These are phyloP conservation scores for Laterallus jamaicensis DNA, from an alignment of 2,113 vertebrate genomes.

Conservation along the genomic window DNA sequence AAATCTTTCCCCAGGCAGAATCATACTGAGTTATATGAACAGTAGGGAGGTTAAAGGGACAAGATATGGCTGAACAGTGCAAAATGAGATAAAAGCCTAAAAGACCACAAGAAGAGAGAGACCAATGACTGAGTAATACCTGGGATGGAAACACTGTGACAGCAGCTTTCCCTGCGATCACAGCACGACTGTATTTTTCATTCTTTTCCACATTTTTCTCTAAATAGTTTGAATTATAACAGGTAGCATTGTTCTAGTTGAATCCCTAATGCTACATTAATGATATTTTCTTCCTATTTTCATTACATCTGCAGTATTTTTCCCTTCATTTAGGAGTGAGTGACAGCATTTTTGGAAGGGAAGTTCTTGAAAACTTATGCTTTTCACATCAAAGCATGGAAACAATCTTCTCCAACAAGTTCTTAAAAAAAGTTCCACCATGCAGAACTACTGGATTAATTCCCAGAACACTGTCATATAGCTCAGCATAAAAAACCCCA, in stretches of 20 bases:
- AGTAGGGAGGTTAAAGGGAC: slow-evolving; percentile 58
- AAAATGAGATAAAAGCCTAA: slow-evolving; percentile 55
- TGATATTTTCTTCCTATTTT: slow-evolving; percentile 28
- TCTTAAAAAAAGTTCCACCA: not conserved
- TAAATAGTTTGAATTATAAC: slow-evolving; percentile 44
- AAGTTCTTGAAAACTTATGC: slow-evolving; percentile 19
- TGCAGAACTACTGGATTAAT: not conserved
- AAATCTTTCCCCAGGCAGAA: slow-evolving; percentile 75
- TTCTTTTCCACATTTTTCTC: slow-evolving; percentile 34
- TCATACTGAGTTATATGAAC: slow-evolving; percentile 61
- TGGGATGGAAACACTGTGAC: slow-evolving; percentile 23
- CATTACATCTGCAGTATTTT: not conserved
- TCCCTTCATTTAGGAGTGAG: slow-evolving; percentile 12
- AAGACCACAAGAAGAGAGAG: not conserved
- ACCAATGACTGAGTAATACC: slow-evolving; percentile 46
- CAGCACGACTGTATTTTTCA: slow-evolving; percentile 59
- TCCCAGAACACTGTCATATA: not conserved
- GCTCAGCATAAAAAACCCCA: not conserved
- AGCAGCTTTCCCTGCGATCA: slow-evolving; percentile 18
- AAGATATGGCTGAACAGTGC: not conserved
- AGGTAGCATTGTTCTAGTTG: slow-evolving; percentile 54
- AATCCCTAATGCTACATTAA: slow-evolving; percentile 34
- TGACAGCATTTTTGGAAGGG: slow-evolving; percentile 42
- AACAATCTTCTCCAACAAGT: not conserved
- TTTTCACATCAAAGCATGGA: slow-evolving; percentile 46